Conservation (phyloP, 2,113 vertebrate genomes). For the Chaetorhynchus papuensis region DNA sequence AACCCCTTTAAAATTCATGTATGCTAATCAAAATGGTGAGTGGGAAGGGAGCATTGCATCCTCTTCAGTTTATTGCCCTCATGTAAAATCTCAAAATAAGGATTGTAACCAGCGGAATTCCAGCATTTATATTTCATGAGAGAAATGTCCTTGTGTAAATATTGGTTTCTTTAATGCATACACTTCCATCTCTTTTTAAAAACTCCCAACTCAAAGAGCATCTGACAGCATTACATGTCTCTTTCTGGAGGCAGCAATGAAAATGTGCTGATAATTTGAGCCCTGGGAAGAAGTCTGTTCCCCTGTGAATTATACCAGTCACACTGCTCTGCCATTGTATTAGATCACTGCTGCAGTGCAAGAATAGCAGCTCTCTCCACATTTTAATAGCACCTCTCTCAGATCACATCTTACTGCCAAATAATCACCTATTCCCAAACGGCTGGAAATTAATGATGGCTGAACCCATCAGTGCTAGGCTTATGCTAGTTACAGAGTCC, state of each 20-base stretch:
- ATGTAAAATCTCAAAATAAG: slow-evolving; percentile 18
- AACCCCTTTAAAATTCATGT: slow-evolving; percentile 21
- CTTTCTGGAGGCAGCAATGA: slow-evolving; percentile 61
- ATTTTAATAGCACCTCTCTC: slow-evolving; percentile 29
- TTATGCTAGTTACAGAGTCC: neutral
- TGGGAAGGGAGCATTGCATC: neutral
- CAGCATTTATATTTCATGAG: slow-evolving; percentile 43
- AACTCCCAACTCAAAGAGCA: slow-evolving; percentile 62
- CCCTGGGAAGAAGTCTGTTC: slow-evolving; percentile 56
- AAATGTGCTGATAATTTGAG: slow-evolving; percentile 70
- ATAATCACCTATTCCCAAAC: slow-evolving; percentile 34
- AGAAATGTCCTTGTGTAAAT: slow-evolving; percentile 50
- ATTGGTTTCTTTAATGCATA: slow-evolving; percentile 38
- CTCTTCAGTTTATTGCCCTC: slow-evolving; percentile 1
- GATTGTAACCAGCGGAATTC: slow-evolving; percentile 15
- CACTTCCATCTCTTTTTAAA: slow-evolving; percentile 50
- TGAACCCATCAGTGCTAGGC: neutral
- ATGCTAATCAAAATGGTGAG: slow-evolving; percentile 18
- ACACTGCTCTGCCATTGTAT: slow-evolving; percentile 53
- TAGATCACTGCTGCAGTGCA: slow-evolving; percentile 50
- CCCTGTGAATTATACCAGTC: slow-evolving; percentile 55
- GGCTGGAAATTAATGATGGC: slow-evolving; percentile 23
- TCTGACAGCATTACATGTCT: slow-evolving; percentile 61
- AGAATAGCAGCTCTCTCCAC: slow-evolving; percentile 38
- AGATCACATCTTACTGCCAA: slow-evolving; percentile 7